These are phyloP conservation scores for Nomada lathburiana DNA, from an alignment of 2,888 invertebrate genomes.

Conservation along the genomic window DNA sequence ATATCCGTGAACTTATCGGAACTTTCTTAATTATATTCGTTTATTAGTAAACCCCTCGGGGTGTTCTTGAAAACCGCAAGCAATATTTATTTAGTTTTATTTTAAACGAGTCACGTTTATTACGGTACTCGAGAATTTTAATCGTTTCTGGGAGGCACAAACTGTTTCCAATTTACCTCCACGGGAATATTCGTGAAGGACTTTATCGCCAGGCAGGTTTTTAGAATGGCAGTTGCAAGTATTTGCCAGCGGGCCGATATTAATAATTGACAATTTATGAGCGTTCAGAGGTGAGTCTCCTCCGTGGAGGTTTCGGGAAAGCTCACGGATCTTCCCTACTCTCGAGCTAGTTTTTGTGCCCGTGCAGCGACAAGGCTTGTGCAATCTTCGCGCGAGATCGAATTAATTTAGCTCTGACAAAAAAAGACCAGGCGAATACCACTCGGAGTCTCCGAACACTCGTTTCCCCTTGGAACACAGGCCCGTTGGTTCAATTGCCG, in stretches of 20 bases:
- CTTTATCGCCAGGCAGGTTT: background rate
- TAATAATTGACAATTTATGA: constrained; percentile 40
- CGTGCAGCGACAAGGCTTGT: background rate
- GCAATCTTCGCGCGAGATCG: constrained; percentile 9
- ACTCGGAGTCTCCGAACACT: constrained; percentile 20
- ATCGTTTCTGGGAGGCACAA: no score
- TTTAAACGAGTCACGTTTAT: no score
- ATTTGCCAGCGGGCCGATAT: constrained; percentile 19
- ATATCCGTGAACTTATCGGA: no score
- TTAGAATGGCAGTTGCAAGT: background rate
- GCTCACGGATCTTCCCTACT: constrained; percentile 9
- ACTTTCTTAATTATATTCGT: no score
- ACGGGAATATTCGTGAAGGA: no score
- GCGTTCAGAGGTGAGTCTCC: background rate
- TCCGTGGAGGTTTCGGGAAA: constrained; percentile 13
- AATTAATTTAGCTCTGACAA: constrained; percentile 43
- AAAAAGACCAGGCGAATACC: constrained; percentile 30
- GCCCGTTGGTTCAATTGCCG: constrained; percentile 11
- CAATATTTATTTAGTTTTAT: no score
- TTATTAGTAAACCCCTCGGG: no score
- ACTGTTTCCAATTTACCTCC: no score
- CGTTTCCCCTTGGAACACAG: background rate
- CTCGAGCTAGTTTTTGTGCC: constrained; percentile 15
- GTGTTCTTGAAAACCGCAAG: no score
- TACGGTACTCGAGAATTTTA: no score